Evolutionary conservation across 2,113 vertebrate genomes (phyloP).

Genomic region (Perca flavescens): DNA sequence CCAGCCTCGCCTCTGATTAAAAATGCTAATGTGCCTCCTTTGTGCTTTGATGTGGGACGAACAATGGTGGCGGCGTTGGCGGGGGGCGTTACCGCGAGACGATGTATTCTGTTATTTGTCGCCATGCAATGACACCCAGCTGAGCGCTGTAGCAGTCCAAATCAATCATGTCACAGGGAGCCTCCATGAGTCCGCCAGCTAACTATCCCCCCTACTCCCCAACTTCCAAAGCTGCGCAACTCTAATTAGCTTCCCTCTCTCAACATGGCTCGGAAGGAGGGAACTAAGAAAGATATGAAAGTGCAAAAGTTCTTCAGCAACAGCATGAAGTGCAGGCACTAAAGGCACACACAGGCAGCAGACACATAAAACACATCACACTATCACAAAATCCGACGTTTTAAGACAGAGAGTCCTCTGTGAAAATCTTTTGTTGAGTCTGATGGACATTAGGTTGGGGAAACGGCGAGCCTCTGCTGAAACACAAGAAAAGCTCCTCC

Average conservation of each 20-base stretch:
- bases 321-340: slow-evolving; percentile 38
- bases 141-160: slow-evolving; percentile 77
- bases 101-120: slow-evolving; percentile 79
- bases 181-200: slow-evolving; percentile 70
- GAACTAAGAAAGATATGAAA: slow-evolving; percentile 44
- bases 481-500: background rate
- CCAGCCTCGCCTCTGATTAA: slow-evolving; percentile 89
- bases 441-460: background rate
- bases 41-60: slow-evolving; percentile 92
- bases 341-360: slow-evolving; percentile 23
- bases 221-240: slow-evolving; percentile 70
- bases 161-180: slow-evolving; percentile 82
- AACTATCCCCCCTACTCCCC: slow-evolving; percentile 62
- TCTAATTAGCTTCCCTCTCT: slow-evolving; percentile 79
- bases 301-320: slow-evolving; percentile 39
- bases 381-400: slow-evolving; percentile 11
- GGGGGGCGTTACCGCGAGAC: slow-evolving; percentile 65
- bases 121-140: slow-evolving; percentile 76
- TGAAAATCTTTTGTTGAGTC: background rate
- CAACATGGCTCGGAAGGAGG: slow-evolving; percentile 55
- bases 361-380: slow-evolving; percentile 22
- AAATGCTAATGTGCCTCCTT: slow-evolving; percentile 91
- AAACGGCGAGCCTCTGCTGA: background rate
- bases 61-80: slow-evolving; percentile 83
- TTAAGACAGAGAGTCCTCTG: slow-evolving; percentile 18